Base-by-base conservation (phyloP, 2,888 invertebrate species). In the Drosophila mulleri region DNA sequence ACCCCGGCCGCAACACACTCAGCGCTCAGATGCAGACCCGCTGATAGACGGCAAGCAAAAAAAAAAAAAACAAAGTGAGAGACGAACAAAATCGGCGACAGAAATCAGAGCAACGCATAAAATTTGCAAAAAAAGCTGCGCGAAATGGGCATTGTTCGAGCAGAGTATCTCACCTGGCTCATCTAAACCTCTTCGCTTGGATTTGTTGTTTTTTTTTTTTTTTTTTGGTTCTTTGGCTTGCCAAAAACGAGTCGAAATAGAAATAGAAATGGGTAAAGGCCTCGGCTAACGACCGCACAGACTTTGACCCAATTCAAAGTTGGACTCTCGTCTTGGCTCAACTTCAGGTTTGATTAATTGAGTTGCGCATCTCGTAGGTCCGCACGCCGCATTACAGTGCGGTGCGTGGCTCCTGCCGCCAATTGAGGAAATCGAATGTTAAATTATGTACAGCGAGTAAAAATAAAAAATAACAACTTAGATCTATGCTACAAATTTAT, bases 401-500 rank as follows among this genome's bases (percentile, higher is more conserved):
- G 76, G 78, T 76, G 74, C 74, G 75, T 66, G 80, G 72, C 78
- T 88, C 77, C 86, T 82, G 79, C 80, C 71, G 81, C 89, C 87
- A 86, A 89, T 86, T 80, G 89, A 89, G 85, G 89, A 86, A 86
- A 89, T 89, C 86, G 85, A 86, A 86, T 89, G 86, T 80, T 80
- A 89, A 86, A 80, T 86, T 82, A 86, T 86, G 89, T 88, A 84
- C 47, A 62, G 54, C 86, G 39, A 32, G 9, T 11, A 32, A 9
- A 52, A 32, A 23, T 16, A 29, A 7, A 7, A 29, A 8, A 7
- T 1, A 32, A 52, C 26, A 32, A 23, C 12, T 14, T 16, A 4
- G 9, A 32, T 20, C 18, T n/a, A n/a, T 23, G 26, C 26, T 18
- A 50, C 26, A 76, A 69, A 69, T 80, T 67, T 78, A 69, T 73